Percentiles rank a stretch among this genome's conserved stretches.
These are phyloP conservation scores for Aegotheles bennettii DNA, from an alignment of 2,113 vertebrate genomes.

Conservation along the genomic window DNA sequence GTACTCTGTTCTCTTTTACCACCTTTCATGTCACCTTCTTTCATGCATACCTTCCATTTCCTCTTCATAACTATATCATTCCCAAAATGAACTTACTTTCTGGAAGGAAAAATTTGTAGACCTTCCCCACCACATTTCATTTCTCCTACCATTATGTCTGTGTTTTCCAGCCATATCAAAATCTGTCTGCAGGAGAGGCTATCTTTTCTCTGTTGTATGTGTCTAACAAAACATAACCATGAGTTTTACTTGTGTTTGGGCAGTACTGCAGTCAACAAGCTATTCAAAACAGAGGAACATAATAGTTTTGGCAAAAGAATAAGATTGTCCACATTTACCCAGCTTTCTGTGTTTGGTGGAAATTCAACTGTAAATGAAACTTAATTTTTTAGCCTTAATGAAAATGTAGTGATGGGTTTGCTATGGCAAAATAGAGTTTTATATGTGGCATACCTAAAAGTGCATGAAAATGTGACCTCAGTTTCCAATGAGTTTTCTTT, in stretches of 20 bases:
- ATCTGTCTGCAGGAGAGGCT: not conserved
- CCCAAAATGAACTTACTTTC: not conserved
- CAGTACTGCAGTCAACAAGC: not conserved
- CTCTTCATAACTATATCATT: not conserved
- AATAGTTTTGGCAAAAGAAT: not conserved
- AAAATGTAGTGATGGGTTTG: not conserved
- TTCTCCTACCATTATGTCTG: not conserved
- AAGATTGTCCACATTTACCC: not conserved
- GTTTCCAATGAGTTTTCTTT: not conserved
- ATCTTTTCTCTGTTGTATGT: not conserved
- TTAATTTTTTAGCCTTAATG: not conserved
- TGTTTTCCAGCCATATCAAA: not conserved
- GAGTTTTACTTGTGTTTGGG: not conserved
- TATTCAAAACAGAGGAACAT: not conserved
- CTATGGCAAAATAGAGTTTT: not conserved
- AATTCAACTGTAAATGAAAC: not conserved
- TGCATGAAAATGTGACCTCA: not conserved
- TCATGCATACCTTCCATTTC: not conserved
- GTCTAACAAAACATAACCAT: not conserved
- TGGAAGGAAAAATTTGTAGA: not conserved
- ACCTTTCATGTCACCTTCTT: not conserved
- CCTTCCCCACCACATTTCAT: not conserved
- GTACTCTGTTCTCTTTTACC: not conserved
- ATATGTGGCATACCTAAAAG: not conserved
- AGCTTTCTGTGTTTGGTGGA: not conserved